These are phyloP conservation scores for Drosophila flavopinicola DNA, from an alignment of 2,888 invertebrate species.

Conservation along the genomic window DNA sequence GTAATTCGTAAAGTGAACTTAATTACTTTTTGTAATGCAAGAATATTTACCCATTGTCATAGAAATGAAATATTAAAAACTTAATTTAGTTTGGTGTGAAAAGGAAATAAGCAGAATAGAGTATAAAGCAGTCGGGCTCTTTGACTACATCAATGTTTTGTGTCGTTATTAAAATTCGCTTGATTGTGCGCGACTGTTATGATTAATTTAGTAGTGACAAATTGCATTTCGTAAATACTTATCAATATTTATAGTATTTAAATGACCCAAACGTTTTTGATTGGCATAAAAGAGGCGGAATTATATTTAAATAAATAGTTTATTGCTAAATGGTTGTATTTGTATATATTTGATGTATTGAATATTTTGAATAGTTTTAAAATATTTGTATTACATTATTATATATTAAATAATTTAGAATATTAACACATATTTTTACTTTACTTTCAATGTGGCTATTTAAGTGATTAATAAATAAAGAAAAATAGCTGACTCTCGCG, in stretches of 20 bases:
- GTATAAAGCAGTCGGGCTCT: not conserved
- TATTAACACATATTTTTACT: no score
- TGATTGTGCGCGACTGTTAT: constrained; percentile 15
- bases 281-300: not conserved
- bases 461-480: no score
- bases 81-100: no score
- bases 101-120: not conserved
- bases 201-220: constrained; percentile 39
- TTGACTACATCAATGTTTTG: not conserved
- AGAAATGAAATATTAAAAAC: no score
- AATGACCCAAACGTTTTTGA: constrained; percentile 7
- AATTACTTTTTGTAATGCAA: no score
- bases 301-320: not conserved
- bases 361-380: not conserved
- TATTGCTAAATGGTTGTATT: not conserved
- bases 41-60: no score
- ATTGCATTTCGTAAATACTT: constrained; percentile 21
- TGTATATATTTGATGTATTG: not conserved
- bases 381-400: not conserved
- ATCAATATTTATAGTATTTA: constrained; percentile 36
- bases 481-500: no score
- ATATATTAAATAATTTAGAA: no score
- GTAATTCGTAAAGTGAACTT: no score
- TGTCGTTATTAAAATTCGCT: constrained; percentile 24
- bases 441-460: no score